Evolutionary conservation across 2,113 vertebrate species (phyloP).

Genomic region (Columba janthina): DNA sequence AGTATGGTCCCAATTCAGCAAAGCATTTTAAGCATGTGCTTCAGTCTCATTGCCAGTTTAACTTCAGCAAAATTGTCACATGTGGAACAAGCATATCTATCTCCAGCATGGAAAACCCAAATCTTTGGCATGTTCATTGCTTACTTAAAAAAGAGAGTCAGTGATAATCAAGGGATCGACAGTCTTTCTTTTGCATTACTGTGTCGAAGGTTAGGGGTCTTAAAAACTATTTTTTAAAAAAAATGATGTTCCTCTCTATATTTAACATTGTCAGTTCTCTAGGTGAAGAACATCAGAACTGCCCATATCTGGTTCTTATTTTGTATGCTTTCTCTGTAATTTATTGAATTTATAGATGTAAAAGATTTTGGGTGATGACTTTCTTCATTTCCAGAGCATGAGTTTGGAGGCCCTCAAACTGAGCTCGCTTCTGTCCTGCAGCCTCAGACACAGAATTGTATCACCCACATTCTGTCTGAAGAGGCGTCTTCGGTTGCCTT

Average conservation of each 20-base stretch:
- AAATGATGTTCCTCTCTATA: neutral
- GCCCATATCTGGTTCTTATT: neutral
- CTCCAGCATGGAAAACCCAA: neutral
- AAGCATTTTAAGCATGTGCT: slow-evolving; percentile 43
- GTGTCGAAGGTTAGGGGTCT: neutral
- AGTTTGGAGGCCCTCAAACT: neutral
- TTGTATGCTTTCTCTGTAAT: neutral
- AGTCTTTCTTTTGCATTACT: neutral
- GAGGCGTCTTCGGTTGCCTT: neutral
- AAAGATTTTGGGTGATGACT: neutral
- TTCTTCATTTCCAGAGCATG: neutral
- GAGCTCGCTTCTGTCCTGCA: neutral
- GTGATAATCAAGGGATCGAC: neutral
- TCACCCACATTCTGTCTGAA: neutral
- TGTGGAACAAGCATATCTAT: neutral
- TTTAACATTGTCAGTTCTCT: neutral
- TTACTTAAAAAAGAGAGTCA: neutral
- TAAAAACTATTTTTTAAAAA: neutral
- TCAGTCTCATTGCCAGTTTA: neutral
- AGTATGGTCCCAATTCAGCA: slow-evolving; percentile 15
- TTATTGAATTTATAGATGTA: neutral
- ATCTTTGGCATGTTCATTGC: neutral
- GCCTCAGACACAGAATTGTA: neutral
- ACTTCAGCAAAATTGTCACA: neutral
- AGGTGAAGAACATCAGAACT: neutral